Evolutionary conservation across 2,797 vertebrate species (phyloP), one percentile per base, ranked within the genome.

Genomic region (Sebastes cheni): DNA sequence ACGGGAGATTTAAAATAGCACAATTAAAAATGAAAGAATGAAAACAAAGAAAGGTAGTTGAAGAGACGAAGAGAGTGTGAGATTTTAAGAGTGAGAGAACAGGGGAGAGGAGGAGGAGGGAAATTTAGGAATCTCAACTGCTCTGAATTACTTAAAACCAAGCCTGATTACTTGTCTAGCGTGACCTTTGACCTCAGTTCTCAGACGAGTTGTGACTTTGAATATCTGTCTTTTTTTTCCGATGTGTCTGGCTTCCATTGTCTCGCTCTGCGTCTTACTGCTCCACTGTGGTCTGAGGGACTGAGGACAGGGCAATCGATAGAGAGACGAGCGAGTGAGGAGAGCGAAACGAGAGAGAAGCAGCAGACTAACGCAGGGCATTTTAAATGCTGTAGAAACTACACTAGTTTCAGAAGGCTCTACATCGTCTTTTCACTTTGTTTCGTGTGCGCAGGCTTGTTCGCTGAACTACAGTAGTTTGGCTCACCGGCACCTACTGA

Each of bases 281-380:
- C 42, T 71, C 14, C 8, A 29, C 55, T 58, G 32, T 22, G 42
- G 30, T 69, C 46, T 34, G 67, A 64, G 64, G 64, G 54, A 59
- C 82, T 42, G 34, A 73, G 73, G 75, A 56, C 67, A 75, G 52
- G 75, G 23, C 56, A 22, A 79, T 87, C 77, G 4, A 88, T 85
- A 46, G 32, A 65, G 58, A 27, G 76, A 52, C 54, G 46, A 29
- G 10, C 27, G 58, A 1, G 54, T 3, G 32, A 55, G 8, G n/a
- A 50, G 56, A 75, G 46, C 12, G 12, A 79, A 34, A 5, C 67
- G 3, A 13, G 70, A 46, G 18, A 9, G 55, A 34, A 27, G 20
- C 8, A 55, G 56, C 23, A 25, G 55, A 46, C 42, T 27, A 50
- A 72, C 58, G 39, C 62, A 60, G 36, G 32, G 73, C 39, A 34